Percentiles rank a stretch among this genome's conserved stretches.
Evolutionary conservation across 2,888 invertebrate species (phyloP).

Genomic region (Campaea margaritaria): DNA sequence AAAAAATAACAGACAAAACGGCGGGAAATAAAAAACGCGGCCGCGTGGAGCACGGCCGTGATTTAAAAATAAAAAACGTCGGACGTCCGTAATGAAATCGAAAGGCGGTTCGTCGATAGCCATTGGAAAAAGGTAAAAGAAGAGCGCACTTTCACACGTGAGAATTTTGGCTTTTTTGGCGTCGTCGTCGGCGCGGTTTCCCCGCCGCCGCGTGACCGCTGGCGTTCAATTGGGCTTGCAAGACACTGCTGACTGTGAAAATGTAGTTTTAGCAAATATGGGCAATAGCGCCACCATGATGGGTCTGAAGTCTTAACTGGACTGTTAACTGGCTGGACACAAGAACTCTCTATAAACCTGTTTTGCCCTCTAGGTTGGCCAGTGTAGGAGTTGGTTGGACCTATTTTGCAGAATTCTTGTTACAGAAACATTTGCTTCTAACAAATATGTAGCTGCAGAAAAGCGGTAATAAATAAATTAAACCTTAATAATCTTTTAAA

Average conservation of each 20-base stretch:
- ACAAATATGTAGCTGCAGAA: no score
- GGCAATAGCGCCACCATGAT: no score
- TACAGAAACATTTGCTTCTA: no score
- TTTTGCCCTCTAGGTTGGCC: no score
- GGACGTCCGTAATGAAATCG: slow-evolving; percentile 85
- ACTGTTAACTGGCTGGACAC: no score
- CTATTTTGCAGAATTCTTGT: no score
- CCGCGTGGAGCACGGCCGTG: slow-evolving; percentile 76
- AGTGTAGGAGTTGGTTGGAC: no score
- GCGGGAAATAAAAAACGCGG: slow-evolving; percentile 72
- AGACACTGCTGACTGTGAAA: slow-evolving; percentile 4
- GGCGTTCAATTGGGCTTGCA: slow-evolving; percentile 56
- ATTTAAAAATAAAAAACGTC: slow-evolving; percentile 83
- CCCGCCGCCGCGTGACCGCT: slow-evolving; percentile 50
- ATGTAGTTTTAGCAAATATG: neutral
- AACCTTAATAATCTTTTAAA: no score
- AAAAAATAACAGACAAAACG: slow-evolving; percentile 76
- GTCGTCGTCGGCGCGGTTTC: slow-evolving; percentile 52
- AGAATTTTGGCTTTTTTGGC: slow-evolving; percentile 80
- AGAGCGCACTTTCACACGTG: slow-evolving; percentile 80
- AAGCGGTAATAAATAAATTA: no score
- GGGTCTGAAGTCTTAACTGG: no score
- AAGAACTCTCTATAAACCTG: no score
- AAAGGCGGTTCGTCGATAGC: slow-evolving; percentile 85
- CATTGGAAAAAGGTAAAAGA: slow-evolving; percentile 83